These are phyloP conservation scores for Zeugodacus cucurbitae DNA, from an alignment of 1,140 invertebrate genomes.

Conservation along the genomic window DNA sequence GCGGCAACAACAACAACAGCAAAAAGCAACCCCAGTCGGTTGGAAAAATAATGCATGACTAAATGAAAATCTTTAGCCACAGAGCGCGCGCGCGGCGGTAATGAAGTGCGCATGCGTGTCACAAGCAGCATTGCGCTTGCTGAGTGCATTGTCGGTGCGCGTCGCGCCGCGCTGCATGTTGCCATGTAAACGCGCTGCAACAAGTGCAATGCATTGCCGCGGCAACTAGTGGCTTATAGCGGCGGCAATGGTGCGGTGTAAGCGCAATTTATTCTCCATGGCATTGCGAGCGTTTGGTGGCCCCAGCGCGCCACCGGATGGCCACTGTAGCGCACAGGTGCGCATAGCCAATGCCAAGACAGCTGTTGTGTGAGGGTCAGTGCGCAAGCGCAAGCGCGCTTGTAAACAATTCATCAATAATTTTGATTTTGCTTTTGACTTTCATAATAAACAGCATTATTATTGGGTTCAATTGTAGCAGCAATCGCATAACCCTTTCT, in stretches of 20 bases:
- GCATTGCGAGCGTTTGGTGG: slow-evolving; percentile 20
- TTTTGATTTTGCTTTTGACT: background rate
- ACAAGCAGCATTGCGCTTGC: background rate
- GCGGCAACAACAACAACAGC: background rate
- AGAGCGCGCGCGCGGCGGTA: background rate
- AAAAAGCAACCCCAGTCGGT: background rate
- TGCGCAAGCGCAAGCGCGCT: background rate
- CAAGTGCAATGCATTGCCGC: background rate
- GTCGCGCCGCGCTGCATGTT: too few species aligned
- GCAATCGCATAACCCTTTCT: background rate
- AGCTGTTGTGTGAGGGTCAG: background rate
- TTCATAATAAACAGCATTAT: background rate
- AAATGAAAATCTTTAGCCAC: slow-evolving; percentile 16
- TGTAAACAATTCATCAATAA: slow-evolving; percentile 12
- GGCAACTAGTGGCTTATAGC: background rate
- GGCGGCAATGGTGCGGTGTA: background rate
- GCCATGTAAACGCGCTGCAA: background rate
- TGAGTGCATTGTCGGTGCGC: background rate
- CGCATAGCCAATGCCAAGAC: slow-evolving; percentile 28
- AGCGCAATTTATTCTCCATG: background rate
- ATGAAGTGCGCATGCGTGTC: background rate
- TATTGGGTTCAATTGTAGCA: background rate
- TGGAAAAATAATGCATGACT: slow-evolving; percentile 37
- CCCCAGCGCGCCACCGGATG: slow-evolving; percentile 3
- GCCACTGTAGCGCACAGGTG: slow-evolving; percentile 27